Evolutionary conservation across 1,140 invertebrate species (phyloP).

Genomic region (Geopemphigus sp.): DNA sequence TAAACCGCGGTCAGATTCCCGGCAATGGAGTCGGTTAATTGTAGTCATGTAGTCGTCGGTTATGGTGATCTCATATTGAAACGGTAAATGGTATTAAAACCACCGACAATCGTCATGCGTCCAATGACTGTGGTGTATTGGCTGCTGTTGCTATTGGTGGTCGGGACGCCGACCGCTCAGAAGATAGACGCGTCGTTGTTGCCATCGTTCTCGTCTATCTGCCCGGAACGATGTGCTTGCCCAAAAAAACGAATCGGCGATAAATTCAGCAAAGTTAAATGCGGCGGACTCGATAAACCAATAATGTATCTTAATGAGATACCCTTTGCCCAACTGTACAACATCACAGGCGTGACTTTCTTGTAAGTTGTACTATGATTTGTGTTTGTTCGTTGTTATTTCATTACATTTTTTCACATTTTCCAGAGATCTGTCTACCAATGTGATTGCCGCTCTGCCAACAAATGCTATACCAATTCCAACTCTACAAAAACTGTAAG

Average conservation of each 20-base stretch:
- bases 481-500: slow-evolving; percentile 52
- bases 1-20: no score
- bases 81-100: no score
- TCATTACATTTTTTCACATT: not conserved
- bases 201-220: not conserved
- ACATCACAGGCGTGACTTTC: not conserved
- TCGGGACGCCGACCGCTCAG: not conserved
- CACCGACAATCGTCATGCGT: not conserved
- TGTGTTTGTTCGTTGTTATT: not conserved
- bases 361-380: not conserved
- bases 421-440: slow-evolving; percentile 52
- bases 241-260: slow-evolving; percentile 5
- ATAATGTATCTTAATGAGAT: slow-evolving; percentile 24
- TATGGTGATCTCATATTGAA: no score
- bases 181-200: not conserved
- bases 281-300: slow-evolving; percentile 23
- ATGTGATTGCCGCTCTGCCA: slow-evolving; percentile 50
- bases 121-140: not conserved
- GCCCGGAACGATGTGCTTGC: slow-evolving; percentile 11
- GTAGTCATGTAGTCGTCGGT: no score
- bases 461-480: slow-evolving; percentile 49
- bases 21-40: no score
- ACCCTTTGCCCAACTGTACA: not conserved
- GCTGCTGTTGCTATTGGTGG: not conserved
- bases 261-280: slow-evolving; percentile 37